Evolutionary conservation across 2,113 vertebrate genomes (phyloP), one percentile per base, ranked within the genome.

Genomic region (Athene noctua): DNA sequence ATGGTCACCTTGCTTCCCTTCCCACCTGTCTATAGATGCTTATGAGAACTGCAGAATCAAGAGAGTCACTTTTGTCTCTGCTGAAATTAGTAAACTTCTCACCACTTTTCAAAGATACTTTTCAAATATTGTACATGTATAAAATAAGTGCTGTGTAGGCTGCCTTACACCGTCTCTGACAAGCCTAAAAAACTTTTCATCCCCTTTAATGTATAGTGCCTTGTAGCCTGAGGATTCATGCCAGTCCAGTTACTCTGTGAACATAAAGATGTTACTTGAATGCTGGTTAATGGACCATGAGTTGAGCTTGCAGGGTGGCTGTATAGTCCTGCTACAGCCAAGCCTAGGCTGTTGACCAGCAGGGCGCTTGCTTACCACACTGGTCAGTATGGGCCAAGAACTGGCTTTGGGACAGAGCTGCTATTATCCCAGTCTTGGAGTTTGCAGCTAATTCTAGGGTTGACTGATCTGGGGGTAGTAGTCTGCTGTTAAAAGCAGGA

Each of bases 301-400:
- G 22, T 3, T 62, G 32, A 26, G 20, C 22, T 66, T 25, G 13
- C n/a, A 57, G 59, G 26, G 38, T 42, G 77, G 34, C n/a, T 15
- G 0, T 17, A 7, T 3, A 13, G 51, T 67, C 21, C 63, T 87
- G 44, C 51, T 51, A 58, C n/a, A 65, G 59, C 59, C 52, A 57
- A 49, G 52, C 38, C n/a, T 30, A 25, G 65, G 17, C 26, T 57
- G 9, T 22, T 74, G 20, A 26, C 30, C 30, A 27, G 0, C 0
- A 0, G 11, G 11, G 19, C 30, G 23, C 36, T 47, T 55, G 49
- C 46, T 61, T 77, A 8, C 32, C 38, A 8, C 0, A 0, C 61
- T 79, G 57, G 11, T 29, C 57, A 54, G 38, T 49, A 26, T 2
- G 10, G 49, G 55, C 49, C 15, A 10, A 38, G 66, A 51, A 7